Evolutionary conservation across 1,140 invertebrate genomes (phyloP), one percentile per base, ranked within the genome.

Genomic region (Achroia grisella): DNA sequence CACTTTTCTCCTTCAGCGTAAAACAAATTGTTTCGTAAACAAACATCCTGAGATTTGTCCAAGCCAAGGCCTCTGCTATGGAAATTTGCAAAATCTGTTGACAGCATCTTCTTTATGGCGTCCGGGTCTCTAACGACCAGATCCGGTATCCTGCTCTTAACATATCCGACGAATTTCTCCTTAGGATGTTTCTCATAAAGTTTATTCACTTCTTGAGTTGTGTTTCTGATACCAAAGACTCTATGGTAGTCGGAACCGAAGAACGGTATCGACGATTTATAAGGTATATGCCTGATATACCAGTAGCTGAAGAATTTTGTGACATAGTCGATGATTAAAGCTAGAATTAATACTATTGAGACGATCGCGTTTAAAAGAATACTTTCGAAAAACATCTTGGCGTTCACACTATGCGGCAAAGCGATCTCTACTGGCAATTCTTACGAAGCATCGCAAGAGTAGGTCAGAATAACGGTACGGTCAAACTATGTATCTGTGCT

Each of bases 111-210:
- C 53, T 88, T 87, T 43, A 90, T 74, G 1, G 88, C 58, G 30
- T 88, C 84, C 8, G 87, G 86, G 63, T 90, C 88, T 50, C 87
- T 83, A 8, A 90, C 68, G 29, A 90, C 76, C 30, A 90, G 53
- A 39, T 79, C 77, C 0, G 89, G 89, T 37, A 83, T 76, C 53
- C 83, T 58, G 40, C 82, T 78, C 53, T 86, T 86, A 57, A 87
- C 79, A 41, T 77, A 67, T 5, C 88, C 88, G 12, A 87, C 68
- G 49, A 64, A 80, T 50, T 73, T 79, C 11, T 74, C 70, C 39
- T 74, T 59, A 0, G 66, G 58, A 45, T 81, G 55, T 32, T 56
- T 45, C 0, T 14, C 11, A 46, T 81, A 85, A 2, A 85, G 56
- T 10, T 53, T 60, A 23, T 71, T 70, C n/a, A 78, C 61, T 60